phyloP scores from a whole-genome alignment of 2,797 vertebrate species.

The Ctenochaetus hawaiiensis region DNA sequence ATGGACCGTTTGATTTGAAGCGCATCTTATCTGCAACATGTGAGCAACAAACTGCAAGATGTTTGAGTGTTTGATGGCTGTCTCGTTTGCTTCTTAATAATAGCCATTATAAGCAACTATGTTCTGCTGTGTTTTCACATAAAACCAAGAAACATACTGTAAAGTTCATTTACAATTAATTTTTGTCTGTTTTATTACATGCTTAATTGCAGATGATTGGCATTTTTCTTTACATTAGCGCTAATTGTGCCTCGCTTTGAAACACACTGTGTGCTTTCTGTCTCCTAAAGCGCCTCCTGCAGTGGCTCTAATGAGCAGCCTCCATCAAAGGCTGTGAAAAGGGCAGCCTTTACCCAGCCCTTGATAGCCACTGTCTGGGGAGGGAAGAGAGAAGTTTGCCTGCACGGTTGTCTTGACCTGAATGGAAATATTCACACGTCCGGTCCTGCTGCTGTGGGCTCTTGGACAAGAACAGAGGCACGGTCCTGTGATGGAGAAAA shows the following conservation, averaged over 20 bases:
- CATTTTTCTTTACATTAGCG: conserved; percentile 1
- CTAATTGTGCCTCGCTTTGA: conserved; percentile 40
- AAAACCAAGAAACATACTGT: neutral
- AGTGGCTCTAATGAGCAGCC: conserved; percentile 72
- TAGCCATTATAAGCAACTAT: neutral
- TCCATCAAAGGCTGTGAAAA: conserved; percentile 76
- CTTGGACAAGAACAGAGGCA: conserved; percentile 33
- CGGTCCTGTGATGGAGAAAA: conserved; percentile 18
- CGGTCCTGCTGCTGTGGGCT: conserved; percentile 26
- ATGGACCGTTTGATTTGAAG: neutral
- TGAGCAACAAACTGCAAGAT: neutral
- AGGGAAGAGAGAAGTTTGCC: conserved; percentile 45
- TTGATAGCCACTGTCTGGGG: conserved; percentile 43
- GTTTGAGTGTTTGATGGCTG: conserved; percentile 10
- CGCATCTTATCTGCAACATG: conserved; percentile 4
- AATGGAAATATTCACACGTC: conserved; percentile 72
- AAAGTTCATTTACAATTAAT: neutral
- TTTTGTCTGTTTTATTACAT: neutral
- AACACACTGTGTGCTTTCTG: conserved; percentile 33
- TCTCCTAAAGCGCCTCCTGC: conserved; percentile 50
- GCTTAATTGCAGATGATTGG: conserved; percentile 1
- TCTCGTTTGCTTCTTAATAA: conserved; percentile 7
- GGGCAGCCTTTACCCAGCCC: conserved; percentile 59
- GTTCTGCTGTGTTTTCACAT: conserved; percentile 21
- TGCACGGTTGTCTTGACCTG: conserved; percentile 62